phyloP scores from a whole-genome alignment of 1,140 invertebrate species.

The Carposina sasakii region DNA sequence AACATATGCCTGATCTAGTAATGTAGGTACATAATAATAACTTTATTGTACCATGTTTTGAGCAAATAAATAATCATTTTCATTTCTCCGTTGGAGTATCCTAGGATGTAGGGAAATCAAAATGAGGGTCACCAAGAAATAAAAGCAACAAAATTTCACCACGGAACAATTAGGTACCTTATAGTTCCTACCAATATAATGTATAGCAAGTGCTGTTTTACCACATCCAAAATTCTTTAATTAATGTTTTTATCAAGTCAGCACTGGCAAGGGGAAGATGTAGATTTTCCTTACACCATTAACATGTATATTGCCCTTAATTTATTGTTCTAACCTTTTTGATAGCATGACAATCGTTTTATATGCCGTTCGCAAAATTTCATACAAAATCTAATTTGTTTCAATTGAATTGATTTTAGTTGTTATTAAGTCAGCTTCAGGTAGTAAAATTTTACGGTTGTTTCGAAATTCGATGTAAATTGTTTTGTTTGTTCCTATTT shows the following conservation, averaged over 20 bases:
- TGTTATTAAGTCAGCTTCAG: not conserved
- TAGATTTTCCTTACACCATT: slow-evolving; percentile 59
- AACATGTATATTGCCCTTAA: slow-evolving; percentile 65
- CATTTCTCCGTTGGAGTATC: no score
- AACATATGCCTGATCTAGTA: no score
- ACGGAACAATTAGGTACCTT: no score
- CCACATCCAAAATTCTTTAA: slow-evolving; percentile 15
- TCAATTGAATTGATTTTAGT: slow-evolving; percentile 24
- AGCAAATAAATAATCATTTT: no score
- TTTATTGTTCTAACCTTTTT: slow-evolving; percentile 52
- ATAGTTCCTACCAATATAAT: no score
- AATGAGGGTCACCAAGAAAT: no score
- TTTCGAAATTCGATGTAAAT: no score
- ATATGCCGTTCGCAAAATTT: slow-evolving; percentile 42
- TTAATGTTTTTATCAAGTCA: slow-evolving; percentile 12
- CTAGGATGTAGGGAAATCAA: no score
- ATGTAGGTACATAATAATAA: no score
- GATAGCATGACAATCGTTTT: slow-evolving; percentile 45
- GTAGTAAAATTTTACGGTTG: not conserved
- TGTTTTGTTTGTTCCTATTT: no score
- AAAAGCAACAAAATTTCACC: no score
- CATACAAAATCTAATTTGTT: slow-evolving; percentile 24
- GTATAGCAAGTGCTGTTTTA: not conserved
- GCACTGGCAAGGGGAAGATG: slow-evolving; percentile 40
- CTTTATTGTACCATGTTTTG: no score